Conservation (phyloP, 2,113 vertebrate species). For the Zapus hudsonius region DNA sequence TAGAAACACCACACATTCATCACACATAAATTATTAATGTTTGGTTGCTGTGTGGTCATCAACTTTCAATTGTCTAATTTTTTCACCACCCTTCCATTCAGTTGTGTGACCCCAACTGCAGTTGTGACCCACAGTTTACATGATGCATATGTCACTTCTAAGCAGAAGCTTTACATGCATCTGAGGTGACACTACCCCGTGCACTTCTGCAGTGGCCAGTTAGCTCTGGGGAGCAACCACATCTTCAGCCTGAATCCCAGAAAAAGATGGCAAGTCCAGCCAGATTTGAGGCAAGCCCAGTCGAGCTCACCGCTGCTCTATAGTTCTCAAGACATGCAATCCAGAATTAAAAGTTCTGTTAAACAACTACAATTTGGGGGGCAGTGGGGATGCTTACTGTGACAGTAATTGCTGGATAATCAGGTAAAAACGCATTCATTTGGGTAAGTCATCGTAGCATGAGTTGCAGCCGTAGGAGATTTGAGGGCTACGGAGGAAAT, state of each 20-base stretch:
- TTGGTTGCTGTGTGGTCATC: too few species aligned
- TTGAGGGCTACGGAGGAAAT: neutral
- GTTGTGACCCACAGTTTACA: neutral
- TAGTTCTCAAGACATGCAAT: neutral
- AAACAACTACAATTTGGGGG: neutral
- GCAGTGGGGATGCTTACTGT: neutral
- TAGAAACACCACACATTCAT: too few species aligned
- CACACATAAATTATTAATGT: too few species aligned
- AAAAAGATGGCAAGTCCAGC: neutral
- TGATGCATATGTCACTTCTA: neutral
- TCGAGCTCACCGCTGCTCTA: neutral
- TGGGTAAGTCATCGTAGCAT: neutral
- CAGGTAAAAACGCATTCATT: neutral
- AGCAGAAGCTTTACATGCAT: neutral
- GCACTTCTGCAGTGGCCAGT: neutral
- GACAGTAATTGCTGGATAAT: neutral
- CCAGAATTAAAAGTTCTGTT: neutral
- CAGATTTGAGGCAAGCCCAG: neutral
- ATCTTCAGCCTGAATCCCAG: neutral
- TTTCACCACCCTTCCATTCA: too few species aligned
- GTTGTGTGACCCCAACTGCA: too few species aligned
- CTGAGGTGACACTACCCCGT: neutral
- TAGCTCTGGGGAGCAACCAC: neutral
- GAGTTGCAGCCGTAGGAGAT: neutral
- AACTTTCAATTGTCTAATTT: too few species aligned